A percentile compares a stretch with the other conserved stretches of the same genome.
phyloP scores from a whole-genome alignment of 1,140 invertebrate genomes.

The Popillia japonica region DNA sequence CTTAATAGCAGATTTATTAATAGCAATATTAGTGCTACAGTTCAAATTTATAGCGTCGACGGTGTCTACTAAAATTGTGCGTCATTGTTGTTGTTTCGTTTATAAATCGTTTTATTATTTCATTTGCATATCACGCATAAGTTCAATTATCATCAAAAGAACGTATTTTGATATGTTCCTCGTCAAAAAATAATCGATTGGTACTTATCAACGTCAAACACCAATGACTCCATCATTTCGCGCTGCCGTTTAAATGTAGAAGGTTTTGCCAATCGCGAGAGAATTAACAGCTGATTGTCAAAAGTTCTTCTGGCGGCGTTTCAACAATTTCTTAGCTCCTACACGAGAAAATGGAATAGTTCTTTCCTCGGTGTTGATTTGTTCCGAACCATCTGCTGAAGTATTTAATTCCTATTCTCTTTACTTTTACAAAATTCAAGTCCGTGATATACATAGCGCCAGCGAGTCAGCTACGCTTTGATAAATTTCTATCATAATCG shows the following conservation, averaged over 20 bases:
- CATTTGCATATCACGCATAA: no score
- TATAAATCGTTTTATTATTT: no score
- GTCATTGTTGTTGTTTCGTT: no score
- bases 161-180: background rate
- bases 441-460: background rate
- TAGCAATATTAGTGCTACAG: no score
- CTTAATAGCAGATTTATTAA: no score
- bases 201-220: background rate
- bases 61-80: no score
- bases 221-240: background rate
- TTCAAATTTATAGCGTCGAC: no score
- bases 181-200: background rate
- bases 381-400: background rate
- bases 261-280: background rate
- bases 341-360: background rate
- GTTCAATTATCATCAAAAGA: no score
- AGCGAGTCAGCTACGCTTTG: background rate
- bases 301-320: background rate
- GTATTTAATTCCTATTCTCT: background rate
- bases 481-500: background rate
- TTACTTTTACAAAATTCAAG: background rate
- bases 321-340: background rate
- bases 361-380: background rate
- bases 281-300: slow-evolving; percentile 15
- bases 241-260: background rate